Evolutionary conservation across 2,888 invertebrate genomes (phyloP).

Genomic region (Monoplex corrugatus): DNA sequence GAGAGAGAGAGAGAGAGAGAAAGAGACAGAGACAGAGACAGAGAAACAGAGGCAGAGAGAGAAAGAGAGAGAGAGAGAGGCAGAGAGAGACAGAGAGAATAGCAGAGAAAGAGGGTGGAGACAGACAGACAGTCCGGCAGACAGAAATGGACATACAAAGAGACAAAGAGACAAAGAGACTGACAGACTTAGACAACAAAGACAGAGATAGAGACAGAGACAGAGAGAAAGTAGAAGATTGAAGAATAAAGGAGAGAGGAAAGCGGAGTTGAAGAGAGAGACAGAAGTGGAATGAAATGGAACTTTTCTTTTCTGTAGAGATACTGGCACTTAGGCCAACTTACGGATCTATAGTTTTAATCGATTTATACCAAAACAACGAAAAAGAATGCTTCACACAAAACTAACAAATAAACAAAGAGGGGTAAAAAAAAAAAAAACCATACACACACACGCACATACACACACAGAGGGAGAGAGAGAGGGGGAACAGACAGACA

Average conservation of each 20-base stretch:
- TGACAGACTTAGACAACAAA: no score
- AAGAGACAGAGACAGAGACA: neutral
- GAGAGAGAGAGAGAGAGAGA: slow-evolving; percentile 4
- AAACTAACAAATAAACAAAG: neutral
- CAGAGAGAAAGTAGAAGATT: no score
- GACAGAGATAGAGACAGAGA: no score
- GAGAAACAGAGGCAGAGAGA: neutral
- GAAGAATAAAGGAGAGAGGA: no score
- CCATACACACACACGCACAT: neutral
- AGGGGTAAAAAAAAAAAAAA: neutral
- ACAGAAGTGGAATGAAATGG: no score
- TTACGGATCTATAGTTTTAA: no score
- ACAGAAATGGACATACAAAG: neutral
- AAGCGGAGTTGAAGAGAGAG: no score
- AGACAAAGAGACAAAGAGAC: neutral
- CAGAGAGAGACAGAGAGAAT: slow-evolving; percentile 9
- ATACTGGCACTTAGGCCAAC: no score
- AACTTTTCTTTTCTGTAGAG: no score
- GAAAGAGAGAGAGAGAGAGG: neutral
- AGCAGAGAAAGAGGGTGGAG: neutral
- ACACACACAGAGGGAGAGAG: neutral
- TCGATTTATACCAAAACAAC: no score
- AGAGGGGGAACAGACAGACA: neutral
- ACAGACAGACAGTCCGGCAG: neutral
- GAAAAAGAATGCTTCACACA: no score